Evolutionary conservation across 2,797 vertebrate species (phyloP), one percentile per base, ranked within the genome.

Genomic region (Ptychobarbus kaznakovi): DNA sequence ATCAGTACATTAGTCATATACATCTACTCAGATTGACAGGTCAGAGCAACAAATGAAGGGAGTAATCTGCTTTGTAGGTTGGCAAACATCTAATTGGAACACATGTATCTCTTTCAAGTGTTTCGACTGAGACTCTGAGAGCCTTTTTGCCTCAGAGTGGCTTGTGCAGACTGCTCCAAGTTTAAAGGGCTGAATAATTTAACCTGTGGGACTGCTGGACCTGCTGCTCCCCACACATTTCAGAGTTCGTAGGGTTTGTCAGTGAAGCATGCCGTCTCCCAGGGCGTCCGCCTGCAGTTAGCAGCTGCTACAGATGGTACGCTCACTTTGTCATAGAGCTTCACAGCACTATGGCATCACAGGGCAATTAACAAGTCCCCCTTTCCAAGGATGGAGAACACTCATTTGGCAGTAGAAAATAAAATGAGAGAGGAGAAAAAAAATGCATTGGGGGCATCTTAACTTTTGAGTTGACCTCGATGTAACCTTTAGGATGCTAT

Each of bases 221-320:
- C 80, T 86, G 91, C 91, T 86, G 89, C 86, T 76, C 89, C 89
- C 87, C 92, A 89, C 88, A 84, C 87, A 44, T 87, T 75, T 90
- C 87, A 63, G 90, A 80, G 88, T 89, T 89, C 91, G 90, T 88
- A 92, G 92, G 90, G 91, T 90, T 90, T 83, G 92, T 94, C 93
- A 93, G 92, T 90, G 90, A 89, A 93, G 91, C 87, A 92, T 92
- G 91, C 69, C 20, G 77, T 90, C 88, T 92, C 90, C 90, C 66
- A 58, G 91, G 94, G 92, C 91, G 82, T 93, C 91, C 56, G 92
- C 93, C 94, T 91, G 78, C 87, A 91, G 92, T 89, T 77, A 89
- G 92, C 91, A 93, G 93, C 93, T 93, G 92, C 90, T 93, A 90
- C 93, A 93, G 93, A 94, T 93, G 93, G 93, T 90, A 87, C 80